Evolutionary conservation across 2,113 vertebrate species (phyloP).

Genomic region (Chauna torquata): DNA sequence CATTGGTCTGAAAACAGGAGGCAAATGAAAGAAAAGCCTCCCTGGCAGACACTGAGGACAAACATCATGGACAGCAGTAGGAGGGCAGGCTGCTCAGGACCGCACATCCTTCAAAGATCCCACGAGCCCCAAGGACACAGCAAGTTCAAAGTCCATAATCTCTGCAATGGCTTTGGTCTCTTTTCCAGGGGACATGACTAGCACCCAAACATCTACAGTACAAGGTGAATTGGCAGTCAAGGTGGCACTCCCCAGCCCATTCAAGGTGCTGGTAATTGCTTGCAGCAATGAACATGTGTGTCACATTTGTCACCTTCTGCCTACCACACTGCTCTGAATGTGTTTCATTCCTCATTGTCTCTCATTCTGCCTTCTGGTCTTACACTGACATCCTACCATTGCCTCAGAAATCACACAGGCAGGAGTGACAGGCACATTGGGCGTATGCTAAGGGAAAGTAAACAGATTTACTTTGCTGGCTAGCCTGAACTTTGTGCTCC

Average conservation of each 20-base stretch:
- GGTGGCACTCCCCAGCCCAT: neutral
- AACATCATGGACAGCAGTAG: neutral
- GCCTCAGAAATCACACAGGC: neutral
- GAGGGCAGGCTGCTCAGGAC: neutral
- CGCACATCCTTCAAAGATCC: neutral
- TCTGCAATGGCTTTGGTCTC: neutral
- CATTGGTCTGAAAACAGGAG: neutral
- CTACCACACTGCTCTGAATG: neutral
- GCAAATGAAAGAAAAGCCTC: neutral
- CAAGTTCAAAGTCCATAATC: neutral
- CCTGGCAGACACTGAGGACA: neutral
- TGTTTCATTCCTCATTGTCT: neutral
- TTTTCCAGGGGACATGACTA: neutral
- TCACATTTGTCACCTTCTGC: neutral
- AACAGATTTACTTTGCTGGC: neutral
- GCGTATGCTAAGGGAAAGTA: neutral
- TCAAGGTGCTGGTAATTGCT: neutral
- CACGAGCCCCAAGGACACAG: fast-evolving
- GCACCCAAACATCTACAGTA: neutral
- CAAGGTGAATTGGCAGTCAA: fast-evolving
- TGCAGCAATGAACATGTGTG: neutral
- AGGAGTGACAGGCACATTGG: neutral
- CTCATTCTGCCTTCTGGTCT: neutral
- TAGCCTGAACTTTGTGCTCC: too few species aligned
- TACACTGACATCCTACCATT: neutral